phyloP scores from a whole-genome alignment of 1,140 invertebrate species.

The Cepaea nemoralis region DNA sequence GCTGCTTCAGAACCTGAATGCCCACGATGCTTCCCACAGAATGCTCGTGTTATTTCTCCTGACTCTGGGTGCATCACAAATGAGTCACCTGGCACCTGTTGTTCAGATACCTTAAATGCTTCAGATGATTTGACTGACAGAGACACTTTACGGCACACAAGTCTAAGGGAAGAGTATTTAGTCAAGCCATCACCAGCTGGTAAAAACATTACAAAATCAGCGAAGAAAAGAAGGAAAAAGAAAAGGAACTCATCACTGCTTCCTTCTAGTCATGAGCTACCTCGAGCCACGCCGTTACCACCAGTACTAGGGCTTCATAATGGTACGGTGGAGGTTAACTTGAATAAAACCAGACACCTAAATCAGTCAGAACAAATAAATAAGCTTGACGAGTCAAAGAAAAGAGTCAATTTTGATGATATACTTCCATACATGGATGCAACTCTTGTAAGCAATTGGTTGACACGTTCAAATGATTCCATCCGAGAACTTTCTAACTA shows the following conservation, averaged over 20 bases:
- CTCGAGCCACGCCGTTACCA: slow-evolving; percentile 57
- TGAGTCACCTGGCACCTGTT: slow-evolving; percentile 53
- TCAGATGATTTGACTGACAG: not conserved
- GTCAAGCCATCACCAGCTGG: slow-evolving; percentile 25
- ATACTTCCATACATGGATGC: slow-evolving; percentile 69
- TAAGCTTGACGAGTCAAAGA: not conserved
- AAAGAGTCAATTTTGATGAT: slow-evolving; percentile 62
- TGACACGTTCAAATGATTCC: slow-evolving; percentile 63
- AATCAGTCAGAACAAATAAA: not conserved
- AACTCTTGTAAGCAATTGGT: slow-evolving; percentile 69
- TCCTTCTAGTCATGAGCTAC: slow-evolving; percentile 56
- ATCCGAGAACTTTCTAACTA: slow-evolving; percentile 61
- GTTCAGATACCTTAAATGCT: not conserved
- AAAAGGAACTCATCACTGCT: slow-evolving; percentile 37
- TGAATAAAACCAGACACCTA: slow-evolving; percentile 22
- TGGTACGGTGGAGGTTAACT: slow-evolving; percentile 14
- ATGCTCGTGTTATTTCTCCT: slow-evolving; percentile 49
- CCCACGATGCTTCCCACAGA: slow-evolving; percentile 28
- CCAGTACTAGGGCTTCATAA: too few species aligned
- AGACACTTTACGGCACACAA: slow-evolving; percentile 31
- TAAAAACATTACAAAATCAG: slow-evolving; percentile 37
- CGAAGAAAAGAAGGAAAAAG: slow-evolving; percentile 57
- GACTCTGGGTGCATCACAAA: slow-evolving; percentile 68
- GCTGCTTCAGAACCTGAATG: not conserved
- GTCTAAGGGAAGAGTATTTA: not conserved